phyloP scores from a whole-genome alignment of 2,113 vertebrate genomes.

The Platichthys flesus region DNA sequence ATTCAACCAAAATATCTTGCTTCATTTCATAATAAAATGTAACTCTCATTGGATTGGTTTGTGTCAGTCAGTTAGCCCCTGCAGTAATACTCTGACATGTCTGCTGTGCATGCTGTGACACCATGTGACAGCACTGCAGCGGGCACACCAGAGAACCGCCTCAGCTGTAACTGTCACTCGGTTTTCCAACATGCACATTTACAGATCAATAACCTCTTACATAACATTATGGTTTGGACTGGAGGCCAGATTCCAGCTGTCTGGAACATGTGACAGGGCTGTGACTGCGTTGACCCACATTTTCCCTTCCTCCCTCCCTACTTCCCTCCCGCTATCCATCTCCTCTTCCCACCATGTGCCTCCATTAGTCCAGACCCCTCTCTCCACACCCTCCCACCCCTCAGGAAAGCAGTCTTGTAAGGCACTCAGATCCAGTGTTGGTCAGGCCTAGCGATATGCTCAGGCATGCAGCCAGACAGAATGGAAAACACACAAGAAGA shows the following conservation, averaged over 20 bases:
- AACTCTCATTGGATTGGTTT: constrained; percentile 12
- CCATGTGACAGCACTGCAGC: constrained; percentile 51
- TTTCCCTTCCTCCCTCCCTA: constrained; percentile 61
- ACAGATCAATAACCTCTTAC: constrained; percentile 82
- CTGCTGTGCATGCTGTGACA: constrained; percentile 46
- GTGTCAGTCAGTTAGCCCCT: constrained; percentile 26
- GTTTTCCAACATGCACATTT: constrained; percentile 57
- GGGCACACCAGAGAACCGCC: constrained; percentile 58
- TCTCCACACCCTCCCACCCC: background rate
- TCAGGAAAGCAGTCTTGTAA: background rate
- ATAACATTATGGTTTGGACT: constrained; percentile 78
- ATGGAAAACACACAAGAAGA: constrained; percentile 24
- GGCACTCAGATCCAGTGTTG: constrained; percentile 5
- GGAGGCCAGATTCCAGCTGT: constrained; percentile 81
- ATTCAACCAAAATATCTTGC: constrained; percentile 27
- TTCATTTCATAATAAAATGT: constrained; percentile 10
- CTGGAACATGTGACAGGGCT: constrained; percentile 80
- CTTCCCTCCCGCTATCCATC: constrained; percentile 17
- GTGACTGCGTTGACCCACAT: constrained; percentile 80
- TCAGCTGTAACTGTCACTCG: constrained; percentile 42
- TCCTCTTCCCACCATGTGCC: constrained; percentile 31
- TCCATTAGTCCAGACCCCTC: constrained; percentile 45
- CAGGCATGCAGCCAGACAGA: constrained; percentile 56
- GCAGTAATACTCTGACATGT: constrained; percentile 29
- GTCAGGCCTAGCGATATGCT: constrained; percentile 46